phyloP scores from a whole-genome alignment of 92 coral and sea anemone species.

The Siderastrea siderea region DNA sequence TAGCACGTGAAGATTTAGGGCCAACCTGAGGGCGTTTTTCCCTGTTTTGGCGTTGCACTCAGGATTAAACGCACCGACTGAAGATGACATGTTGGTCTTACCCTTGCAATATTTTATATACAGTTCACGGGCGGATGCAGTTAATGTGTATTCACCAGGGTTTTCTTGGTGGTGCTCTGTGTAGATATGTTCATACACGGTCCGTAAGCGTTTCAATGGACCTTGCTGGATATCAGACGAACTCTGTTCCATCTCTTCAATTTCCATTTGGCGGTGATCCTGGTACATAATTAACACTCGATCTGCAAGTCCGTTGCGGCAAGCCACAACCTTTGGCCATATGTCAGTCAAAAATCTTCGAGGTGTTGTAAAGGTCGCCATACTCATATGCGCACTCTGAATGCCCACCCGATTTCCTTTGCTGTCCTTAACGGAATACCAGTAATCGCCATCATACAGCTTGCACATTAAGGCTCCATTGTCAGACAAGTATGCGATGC shows the following conservation, averaged over 20 bases:
- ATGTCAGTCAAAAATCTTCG: slow-evolving; percentile 49
- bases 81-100: slow-evolving; percentile 11
- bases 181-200: slow-evolving; percentile 55
- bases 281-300: slow-evolving; percentile 17
- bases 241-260: slow-evolving; percentile 46
- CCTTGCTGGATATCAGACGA: slow-evolving; percentile 41
- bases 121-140: slow-evolving; percentile 49
- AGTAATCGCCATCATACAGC: slow-evolving; percentile 46
- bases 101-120: slow-evolving; percentile 60
- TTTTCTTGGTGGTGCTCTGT: slow-evolving; percentile 58
- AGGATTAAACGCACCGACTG: slow-evolving; percentile 34
- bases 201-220: slow-evolving; percentile 38
- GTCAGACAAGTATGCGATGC: slow-evolving; percentile 40
- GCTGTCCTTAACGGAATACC: neutral
- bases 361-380: slow-evolving; percentile 50
- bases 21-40: slow-evolving; percentile 58
- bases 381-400: slow-evolving; percentile 3
- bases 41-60: slow-evolving; percentile 61
- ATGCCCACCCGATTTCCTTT: slow-evolving; percentile 64
- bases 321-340: slow-evolving; percentile 57
- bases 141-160: slow-evolving; percentile 42
- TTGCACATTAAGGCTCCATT: slow-evolving; percentile 56
- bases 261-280: slow-evolving; percentile 3
- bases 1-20: slow-evolving; percentile 52
- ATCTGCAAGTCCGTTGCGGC: slow-evolving; percentile 50